phyloP scores from a whole-genome alignment of 92 coral and sea anemone genomes.

The Hydrozoanthus gracilis region DNA sequence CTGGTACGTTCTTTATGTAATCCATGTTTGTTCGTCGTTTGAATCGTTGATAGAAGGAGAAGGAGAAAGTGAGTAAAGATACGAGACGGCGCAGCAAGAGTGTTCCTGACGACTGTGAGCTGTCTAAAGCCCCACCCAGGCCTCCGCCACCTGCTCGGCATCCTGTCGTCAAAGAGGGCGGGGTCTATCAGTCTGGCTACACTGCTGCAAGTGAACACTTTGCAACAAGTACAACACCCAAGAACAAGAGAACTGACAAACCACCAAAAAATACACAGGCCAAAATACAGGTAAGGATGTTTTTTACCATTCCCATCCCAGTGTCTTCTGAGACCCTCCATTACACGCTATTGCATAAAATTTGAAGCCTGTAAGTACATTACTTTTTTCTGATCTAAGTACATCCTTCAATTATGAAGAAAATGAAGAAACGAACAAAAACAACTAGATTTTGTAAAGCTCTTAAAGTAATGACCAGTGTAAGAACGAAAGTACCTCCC shows the following conservation, averaged over 20 bases:
- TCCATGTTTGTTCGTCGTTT: too few species aligned
- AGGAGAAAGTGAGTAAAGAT: conserved; percentile 32
- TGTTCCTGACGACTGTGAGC: not conserved
- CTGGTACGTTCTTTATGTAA: too few species aligned
- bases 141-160: not conserved
- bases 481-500: too few species aligned
- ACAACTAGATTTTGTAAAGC: too few species aligned
- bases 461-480: too few species aligned
- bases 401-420: too few species aligned
- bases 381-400: too few species aligned
- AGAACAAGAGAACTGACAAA: conserved; percentile 35
- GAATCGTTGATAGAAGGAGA: not conserved
- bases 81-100: conserved; percentile 11
- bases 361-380: too few species aligned
- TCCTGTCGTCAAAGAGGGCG: not conserved
- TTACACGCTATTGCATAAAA: too few species aligned
- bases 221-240: conserved; percentile 78
- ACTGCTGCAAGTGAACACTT: conserved; percentile 78
- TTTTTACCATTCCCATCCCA: not conserved
- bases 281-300: conserved; percentile 61
- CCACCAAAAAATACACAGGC: conserved; percentile 72
- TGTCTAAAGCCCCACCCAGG: not conserved
- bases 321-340: not conserved
- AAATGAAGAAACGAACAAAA: too few species aligned
- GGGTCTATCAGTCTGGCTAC: conserved; percentile 87